A percentile compares a stretch with the other conserved stretches of the same genome.
Evolutionary conservation across 2,888 invertebrate species (phyloP).

Genomic region (Sturmia bella): DNA sequence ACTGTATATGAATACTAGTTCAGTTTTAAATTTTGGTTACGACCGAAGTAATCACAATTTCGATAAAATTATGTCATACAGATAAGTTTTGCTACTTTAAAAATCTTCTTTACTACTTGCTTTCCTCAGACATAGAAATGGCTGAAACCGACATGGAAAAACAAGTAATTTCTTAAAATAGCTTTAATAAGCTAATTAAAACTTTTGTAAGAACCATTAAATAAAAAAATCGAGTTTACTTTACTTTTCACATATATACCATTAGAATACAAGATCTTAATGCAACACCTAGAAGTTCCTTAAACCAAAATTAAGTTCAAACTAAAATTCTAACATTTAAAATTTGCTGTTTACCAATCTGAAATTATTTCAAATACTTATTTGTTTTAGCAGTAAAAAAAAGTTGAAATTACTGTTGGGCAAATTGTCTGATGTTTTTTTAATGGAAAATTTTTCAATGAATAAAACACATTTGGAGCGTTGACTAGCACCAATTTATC

Average conservation of each 20-base stretch:
- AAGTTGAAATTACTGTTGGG: constrained; percentile 11
- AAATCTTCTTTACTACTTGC: no score
- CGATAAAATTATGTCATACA: no score
- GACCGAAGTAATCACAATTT: no score
- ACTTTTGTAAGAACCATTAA: no score
- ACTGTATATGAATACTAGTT: no score
- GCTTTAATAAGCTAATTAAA: no score
- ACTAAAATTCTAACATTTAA: not conserved
- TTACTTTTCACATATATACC: not conserved
- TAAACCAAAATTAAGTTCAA: not conserved
- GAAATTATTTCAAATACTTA: not conserved
- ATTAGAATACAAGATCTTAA: not conserved
- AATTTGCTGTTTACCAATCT: not conserved
- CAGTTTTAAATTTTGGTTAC: no score
- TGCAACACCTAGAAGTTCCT: not conserved
- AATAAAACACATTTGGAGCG: constrained; percentile 26
- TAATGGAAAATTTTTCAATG: constrained; percentile 40
- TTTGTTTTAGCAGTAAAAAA: not conserved
- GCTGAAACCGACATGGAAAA: no score
- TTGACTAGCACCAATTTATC: not conserved
- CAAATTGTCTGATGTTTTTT: constrained; percentile 42
- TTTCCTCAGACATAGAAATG: no score
- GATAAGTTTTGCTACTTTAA: no score
- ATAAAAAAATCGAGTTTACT: no score
- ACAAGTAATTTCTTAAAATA: no score